phyloP scores from a whole-genome alignment of 2,113 vertebrate species.

The Heterocephalus glaber region DNA sequence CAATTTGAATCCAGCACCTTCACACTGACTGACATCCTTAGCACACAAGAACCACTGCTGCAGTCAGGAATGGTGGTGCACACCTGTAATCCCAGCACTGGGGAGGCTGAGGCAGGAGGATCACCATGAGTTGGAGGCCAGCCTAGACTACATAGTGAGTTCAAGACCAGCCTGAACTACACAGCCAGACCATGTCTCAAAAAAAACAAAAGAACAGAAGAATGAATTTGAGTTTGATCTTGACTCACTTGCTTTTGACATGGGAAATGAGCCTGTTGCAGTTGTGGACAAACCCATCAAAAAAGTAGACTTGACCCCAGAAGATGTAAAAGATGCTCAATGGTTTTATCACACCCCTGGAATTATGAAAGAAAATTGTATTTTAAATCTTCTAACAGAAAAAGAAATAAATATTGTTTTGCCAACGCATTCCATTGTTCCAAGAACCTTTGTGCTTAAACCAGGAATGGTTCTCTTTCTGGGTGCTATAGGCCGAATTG shows the following conservation, averaged over 20 bases:
- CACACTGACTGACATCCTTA: background rate
- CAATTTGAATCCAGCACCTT: background rate
- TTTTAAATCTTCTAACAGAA: conserved; percentile 91
- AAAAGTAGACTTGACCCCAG: conserved; percentile 83
- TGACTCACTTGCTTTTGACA: conserved; percentile 87
- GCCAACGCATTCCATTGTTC: conserved; percentile 88
- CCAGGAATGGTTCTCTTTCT: conserved; percentile 91
- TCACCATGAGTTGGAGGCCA: too few species aligned
- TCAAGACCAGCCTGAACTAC: too few species aligned
- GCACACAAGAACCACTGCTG: background rate
- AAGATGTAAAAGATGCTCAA: conserved; percentile 93
- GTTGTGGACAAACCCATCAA: background rate
- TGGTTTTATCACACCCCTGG: conserved; percentile 97
- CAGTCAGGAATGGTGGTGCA: too few species aligned
- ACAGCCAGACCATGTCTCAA: too few species aligned
- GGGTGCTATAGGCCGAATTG: conserved; percentile 92
- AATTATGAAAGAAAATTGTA: conserved; percentile 91
- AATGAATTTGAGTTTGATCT: conserved; percentile 90
- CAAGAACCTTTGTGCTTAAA: conserved; percentile 93
- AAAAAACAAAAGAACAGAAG: conserved; percentile 34
- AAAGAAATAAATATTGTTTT: conserved; percentile 92
- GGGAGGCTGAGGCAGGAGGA: too few species aligned
- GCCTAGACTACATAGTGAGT: too few species aligned
- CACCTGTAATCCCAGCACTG: too few species aligned
- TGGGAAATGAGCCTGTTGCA: conserved; percentile 81